phyloP scores from a whole-genome alignment of 2,888 invertebrate species.

The Lepidonotus clava region DNA sequence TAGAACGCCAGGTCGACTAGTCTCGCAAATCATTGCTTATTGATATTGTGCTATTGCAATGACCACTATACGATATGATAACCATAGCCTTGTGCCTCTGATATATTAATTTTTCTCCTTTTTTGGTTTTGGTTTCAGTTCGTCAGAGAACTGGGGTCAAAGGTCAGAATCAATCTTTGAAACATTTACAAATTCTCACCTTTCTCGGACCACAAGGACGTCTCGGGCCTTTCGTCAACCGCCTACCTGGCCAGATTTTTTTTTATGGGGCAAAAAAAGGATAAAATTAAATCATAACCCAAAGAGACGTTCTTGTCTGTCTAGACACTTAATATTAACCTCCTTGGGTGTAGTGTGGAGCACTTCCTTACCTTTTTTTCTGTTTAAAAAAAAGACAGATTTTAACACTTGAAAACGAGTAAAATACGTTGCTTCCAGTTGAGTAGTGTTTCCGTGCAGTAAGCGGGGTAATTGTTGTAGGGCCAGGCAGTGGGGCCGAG shows the following conservation, averaged over 20 bases:
- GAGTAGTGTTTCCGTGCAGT: no score
- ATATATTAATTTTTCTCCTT: slow-evolving; percentile 52
- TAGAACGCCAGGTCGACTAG: no score
- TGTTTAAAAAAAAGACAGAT: no score
- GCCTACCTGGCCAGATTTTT: neutral
- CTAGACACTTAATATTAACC: neutral
- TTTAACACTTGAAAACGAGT: no score
- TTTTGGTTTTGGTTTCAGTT: slow-evolving; percentile 52
- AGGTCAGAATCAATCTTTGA: slow-evolving; percentile 48
- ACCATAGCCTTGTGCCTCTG: slow-evolving; percentile 27
- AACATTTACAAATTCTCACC: slow-evolving; percentile 47
- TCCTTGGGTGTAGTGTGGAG: slow-evolving; percentile 23
- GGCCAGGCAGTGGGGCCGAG: no score
- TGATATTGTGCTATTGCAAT: neutral
- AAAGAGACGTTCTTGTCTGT: neutral
- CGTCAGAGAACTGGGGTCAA: slow-evolving; percentile 53
- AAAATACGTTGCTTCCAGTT: no score
- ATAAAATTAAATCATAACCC: no score
- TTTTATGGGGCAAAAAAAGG: no score
- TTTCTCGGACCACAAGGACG: neutral
- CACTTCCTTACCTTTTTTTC: neutral
- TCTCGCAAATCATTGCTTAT: no score
- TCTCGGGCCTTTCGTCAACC: neutral
- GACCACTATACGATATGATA: no score
- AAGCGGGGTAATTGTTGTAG: no score